Conservation (phyloP, 2,888 invertebrate genomes). For the Uropetala carovei region DNA sequence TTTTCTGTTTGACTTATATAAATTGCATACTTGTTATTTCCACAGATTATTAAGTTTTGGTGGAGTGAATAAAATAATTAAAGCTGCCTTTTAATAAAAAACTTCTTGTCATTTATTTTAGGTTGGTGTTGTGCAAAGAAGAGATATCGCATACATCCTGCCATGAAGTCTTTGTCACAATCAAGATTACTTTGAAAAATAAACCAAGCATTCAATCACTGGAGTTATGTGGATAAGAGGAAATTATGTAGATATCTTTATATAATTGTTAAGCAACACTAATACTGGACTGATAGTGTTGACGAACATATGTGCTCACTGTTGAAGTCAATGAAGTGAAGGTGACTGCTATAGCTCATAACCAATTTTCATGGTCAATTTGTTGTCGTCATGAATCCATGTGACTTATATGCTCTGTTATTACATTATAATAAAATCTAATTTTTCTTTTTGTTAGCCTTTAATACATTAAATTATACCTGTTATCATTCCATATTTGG, state of each 20-base stretch:
- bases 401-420: constrained; percentile 52
- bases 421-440: constrained; percentile 54
- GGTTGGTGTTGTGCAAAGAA: constrained; percentile 48
- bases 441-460: constrained; percentile 24
- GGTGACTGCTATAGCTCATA: constrained; percentile 8
- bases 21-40: no score
- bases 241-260: neutral
- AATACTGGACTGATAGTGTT: constrained; percentile 34
- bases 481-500: neutral
- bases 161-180: neutral
- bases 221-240: neutral
- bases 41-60: no score
- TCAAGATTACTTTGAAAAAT: neutral
- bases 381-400: constrained; percentile 28
- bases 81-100: neutral
- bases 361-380: constrained; percentile 35
- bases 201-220: neutral
- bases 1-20: no score
- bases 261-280: neutral
- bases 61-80: no score
- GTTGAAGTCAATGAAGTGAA: constrained; percentile 23
- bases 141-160: neutral
- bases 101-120: neutral
- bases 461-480: neutral
- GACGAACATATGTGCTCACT: neutral